These are phyloP conservation scores for Sebastiscus albofasciatus DNA, from an alignment of 2,797 vertebrate genomes.

Conservation along the genomic window DNA sequence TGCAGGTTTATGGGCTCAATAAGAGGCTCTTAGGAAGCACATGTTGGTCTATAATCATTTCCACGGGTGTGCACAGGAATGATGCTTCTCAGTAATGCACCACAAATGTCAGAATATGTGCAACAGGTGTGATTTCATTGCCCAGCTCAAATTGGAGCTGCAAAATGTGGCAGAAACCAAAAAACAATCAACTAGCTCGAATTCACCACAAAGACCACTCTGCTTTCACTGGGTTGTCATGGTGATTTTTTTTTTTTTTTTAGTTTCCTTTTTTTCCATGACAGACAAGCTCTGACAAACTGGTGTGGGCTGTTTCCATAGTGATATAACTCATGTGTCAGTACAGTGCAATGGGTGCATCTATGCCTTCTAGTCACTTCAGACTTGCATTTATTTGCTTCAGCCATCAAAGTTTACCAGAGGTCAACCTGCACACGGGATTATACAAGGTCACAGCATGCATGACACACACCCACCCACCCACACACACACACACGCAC, in stretches of 20 bases:
- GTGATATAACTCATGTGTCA: constrained; percentile 41
- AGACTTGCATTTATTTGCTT: constrained; percentile 31
- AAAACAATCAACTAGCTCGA: constrained; percentile 4
- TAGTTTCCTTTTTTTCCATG: constrained; percentile 24
- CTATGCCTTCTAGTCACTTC: constrained; percentile 22
- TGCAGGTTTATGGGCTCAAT: background rate
- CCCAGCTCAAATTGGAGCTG: background rate
- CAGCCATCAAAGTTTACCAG: constrained; percentile 2
- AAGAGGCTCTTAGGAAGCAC: background rate
- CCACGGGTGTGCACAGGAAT: background rate
- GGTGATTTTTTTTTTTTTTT: constrained; percentile 41
- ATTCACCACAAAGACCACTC: constrained; percentile 24
- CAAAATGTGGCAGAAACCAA: constrained; percentile 28
- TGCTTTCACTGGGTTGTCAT: constrained; percentile 61
- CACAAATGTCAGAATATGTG: background rate
- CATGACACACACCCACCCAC: background rate
- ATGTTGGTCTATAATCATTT: background rate
- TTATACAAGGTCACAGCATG: constrained; percentile 21
- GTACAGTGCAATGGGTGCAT: constrained; percentile 8
- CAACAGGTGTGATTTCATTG: background rate
- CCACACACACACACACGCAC: background rate
- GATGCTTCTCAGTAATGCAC: background rate
- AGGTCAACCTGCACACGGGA: constrained; percentile 28
- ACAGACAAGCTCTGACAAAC: constrained; percentile 51
- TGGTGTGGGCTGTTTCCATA: constrained; percentile 66